Percentiles rank a stretch among this genome's conserved stretches.
Evolutionary conservation across 2,888 invertebrate species (phyloP).

Genomic region (Thera britannica): DNA sequence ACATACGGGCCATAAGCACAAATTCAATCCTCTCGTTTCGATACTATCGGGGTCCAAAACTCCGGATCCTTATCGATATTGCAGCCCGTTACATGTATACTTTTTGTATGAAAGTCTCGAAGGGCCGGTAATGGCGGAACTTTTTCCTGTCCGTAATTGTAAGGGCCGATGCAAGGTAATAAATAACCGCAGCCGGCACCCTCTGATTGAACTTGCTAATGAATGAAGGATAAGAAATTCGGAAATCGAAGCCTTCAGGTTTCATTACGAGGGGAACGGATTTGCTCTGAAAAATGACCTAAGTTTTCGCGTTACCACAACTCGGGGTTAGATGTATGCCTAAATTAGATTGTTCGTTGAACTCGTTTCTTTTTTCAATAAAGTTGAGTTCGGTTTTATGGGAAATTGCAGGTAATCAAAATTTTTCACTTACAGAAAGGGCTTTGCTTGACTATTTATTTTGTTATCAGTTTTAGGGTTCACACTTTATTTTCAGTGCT

Average conservation of each 20-base stretch:
- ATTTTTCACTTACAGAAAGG: conserved; percentile 3
- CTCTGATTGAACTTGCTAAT: conserved; percentile 84
- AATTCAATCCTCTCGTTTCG: conserved; percentile 38
- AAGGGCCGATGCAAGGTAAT: conserved; percentile 80
- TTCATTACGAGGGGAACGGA: conserved; percentile 55
- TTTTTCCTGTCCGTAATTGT: conserved; percentile 83
- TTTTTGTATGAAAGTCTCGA: conserved; percentile 77
- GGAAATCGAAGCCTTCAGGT: conserved; percentile 71
- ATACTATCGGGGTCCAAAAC: conserved; percentile 58
- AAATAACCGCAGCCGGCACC: conserved; percentile 80
- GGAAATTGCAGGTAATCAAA: conserved; percentile 24
- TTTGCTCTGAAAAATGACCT: conserved; percentile 71
- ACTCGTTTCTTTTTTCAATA: conserved; percentile 33
- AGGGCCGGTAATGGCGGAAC: conserved; percentile 79
- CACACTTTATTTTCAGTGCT: too few species aligned
- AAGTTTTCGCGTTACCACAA: conserved; percentile 58
- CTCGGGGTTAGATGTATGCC: conserved; percentile 32
- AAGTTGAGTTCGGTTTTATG: conserved; percentile 18
- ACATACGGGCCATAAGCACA: conserved; percentile 24
- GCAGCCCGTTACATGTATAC: conserved; percentile 70
- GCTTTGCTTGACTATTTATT: too few species aligned
- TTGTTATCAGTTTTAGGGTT: too few species aligned
- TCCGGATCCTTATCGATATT: conserved; percentile 63
- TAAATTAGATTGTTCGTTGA: conserved; percentile 34
- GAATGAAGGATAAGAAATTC: conserved; percentile 82